Base-by-base conservation (phyloP, 2,797 vertebrate species). In the Phaenicophaeus curvirostris region DNA sequence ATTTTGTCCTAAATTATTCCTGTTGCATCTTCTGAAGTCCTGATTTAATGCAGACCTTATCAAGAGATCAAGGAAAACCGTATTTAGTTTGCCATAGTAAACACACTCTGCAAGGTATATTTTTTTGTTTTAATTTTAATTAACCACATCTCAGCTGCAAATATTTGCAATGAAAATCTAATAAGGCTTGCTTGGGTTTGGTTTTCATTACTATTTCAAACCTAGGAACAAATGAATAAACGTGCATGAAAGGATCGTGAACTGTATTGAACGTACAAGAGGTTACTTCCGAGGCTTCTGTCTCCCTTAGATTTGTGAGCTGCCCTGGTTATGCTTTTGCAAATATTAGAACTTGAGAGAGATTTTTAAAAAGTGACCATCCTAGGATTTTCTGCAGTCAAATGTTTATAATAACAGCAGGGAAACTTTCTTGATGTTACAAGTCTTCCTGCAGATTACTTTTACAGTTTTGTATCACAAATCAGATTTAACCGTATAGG, bases 81-180 rank as follows among this genome's bases (percentile, higher is more conserved):
- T 30, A 35, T 39, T 30, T 46, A 87, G 88, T 92, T 91, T 89
- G 85, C 58, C 35, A 8, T 33, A 39, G 44, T 17, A 66, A 95
- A 87, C 33, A 33, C 69, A 13, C 14, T 94, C 54, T 74, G 13
- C 18, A 65, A 94, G 86, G 88, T 89, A 69, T 73, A 53, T 79
- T 82, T 84, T 63, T 93, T 89, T 84, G 58, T 66, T 95, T 94
- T 91, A 78, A 59, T 91, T 89, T 85, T 88, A 91, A 86, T 90
- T 91, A 96, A 80, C 67, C 15, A 20, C 65, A 77, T 81, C 66
- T 81, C 24, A 21, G 80, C 87, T 93, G 59, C 63, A 90, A 95
- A 96, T 95, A 95, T 94, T 94, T 94, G 81, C 85, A 85, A 90
- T 81, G 95, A 91, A 94, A 95, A 94, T 94, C 80, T 90, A 88